These are phyloP conservation scores for Buathra laborator DNA, from an alignment of 2,888 invertebrate species.

Conservation along the genomic window DNA sequence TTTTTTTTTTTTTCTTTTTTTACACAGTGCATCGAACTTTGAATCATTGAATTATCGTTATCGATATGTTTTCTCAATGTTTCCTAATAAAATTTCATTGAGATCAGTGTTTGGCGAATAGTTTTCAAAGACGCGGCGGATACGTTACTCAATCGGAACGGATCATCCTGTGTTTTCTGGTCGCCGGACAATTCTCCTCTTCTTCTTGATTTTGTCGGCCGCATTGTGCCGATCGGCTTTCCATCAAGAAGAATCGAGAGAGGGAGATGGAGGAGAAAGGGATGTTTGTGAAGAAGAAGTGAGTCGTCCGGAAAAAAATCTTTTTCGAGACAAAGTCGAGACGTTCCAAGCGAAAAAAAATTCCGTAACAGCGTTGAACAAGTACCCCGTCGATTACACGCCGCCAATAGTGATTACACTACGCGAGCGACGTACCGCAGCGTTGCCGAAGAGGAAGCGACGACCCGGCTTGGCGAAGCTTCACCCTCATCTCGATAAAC, in stretches of 20 bases:
- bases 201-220: conserved; percentile 10
- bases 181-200: conserved; percentile 6
- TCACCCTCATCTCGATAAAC: neutral
- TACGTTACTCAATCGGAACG: conserved; percentile 11
- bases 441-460: conserved; percentile 38
- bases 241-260: neutral
- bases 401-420: neutral
- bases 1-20: no score
- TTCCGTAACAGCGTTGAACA: neutral
- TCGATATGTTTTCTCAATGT: no score
- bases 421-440: conserved; percentile 9
- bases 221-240: neutral
- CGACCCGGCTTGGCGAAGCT: conserved; percentile 6
- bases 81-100: neutral
- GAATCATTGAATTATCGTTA: no score
- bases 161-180: conserved; percentile 9
- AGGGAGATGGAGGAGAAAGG: neutral
- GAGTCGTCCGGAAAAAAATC: neutral
- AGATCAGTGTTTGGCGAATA: neutral
- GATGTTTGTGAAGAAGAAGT: neutral
- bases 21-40: no score
- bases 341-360: neutral
- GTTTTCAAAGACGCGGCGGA: neutral
- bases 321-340: neutral
- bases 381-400: neutral